Evolutionary conservation across 23 tunicate species (phyloP).

Genomic region (Halocynthia roretzi): DNA sequence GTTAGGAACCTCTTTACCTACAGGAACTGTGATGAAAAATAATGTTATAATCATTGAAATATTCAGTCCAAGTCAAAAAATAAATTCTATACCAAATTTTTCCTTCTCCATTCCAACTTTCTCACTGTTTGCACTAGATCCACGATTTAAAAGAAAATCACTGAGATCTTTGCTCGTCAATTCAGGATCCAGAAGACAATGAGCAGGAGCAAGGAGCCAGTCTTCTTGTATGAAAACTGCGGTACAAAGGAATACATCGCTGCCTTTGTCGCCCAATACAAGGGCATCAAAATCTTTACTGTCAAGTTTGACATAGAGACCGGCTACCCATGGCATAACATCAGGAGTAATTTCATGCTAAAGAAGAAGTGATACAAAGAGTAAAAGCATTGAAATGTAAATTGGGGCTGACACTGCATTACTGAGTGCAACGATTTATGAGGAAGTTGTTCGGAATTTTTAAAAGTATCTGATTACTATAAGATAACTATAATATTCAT

Average conservation of each 20-base stretch:
- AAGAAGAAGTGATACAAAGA: background rate
- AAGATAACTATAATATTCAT: background rate
- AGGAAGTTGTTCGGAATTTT: no score
- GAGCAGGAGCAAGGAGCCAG: conserved; percentile 80
- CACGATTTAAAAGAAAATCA: background rate
- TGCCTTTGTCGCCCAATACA: background rate
- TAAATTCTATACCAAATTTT: background rate
- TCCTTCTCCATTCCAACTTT: background rate
- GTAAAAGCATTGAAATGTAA: no score
- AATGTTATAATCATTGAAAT: background rate
- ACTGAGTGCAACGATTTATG: no score
- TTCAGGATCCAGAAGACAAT: conserved; percentile 54
- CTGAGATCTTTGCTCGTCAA: conserved; percentile 6
- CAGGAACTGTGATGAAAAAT: no score
- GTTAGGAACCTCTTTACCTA: no score
- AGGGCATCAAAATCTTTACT: background rate
- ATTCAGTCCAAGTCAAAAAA: background rate
- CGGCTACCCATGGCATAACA: conserved; percentile 68
- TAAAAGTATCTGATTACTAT: no score
- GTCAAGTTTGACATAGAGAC: conserved; percentile 35
- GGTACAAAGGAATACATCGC: conserved; percentile 50
- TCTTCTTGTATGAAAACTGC: conserved; percentile 56
- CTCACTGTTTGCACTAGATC: no score
- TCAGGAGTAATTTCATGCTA: conserved; percentile 19
- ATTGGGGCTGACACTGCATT: no score